Evolutionary conservation across 2,888 invertebrate genomes (phyloP).

Genomic region (Noctua pronuba): DNA sequence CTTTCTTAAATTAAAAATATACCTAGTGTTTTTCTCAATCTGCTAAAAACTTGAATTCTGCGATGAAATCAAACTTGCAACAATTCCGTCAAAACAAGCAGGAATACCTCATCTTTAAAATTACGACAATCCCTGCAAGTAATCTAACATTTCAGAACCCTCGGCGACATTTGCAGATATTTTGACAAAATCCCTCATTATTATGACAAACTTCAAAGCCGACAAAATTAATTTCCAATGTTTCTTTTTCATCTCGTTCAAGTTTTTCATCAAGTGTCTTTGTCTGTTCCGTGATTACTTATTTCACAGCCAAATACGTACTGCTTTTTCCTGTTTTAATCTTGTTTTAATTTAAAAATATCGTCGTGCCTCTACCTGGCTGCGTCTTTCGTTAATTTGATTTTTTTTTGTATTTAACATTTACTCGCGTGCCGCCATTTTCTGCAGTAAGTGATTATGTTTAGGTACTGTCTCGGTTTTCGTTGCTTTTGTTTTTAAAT

Average conservation of each 20-base stretch:
- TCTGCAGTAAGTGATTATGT: conserved; percentile 17
- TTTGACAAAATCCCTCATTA: conserved; percentile 64
- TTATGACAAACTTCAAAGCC: conserved; percentile 69
- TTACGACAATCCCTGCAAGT: not conserved
- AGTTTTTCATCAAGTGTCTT: conserved; percentile 68
- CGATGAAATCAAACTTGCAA: not conserved
- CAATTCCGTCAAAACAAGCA: not conserved
- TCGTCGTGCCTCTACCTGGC: conserved; percentile 56
- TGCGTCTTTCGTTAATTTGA: conserved; percentile 49
- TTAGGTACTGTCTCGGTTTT: conserved; percentile 12
- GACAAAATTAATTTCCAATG: conserved; percentile 67
- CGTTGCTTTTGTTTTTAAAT: conserved; percentile 2
- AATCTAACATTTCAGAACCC: conserved; percentile 42
- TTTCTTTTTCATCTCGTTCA: conserved; percentile 68
- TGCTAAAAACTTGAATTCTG: not conserved
- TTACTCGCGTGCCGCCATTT: conserved; percentile 32
- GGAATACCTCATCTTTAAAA: not conserved
- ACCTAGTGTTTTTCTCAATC: too few relatives aligned
- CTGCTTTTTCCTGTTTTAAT: conserved; percentile 63
- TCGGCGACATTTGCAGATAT: conserved; percentile 35
- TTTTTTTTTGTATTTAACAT: conserved; percentile 50
- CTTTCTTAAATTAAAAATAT: not conserved
- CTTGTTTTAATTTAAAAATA: conserved; percentile 67
- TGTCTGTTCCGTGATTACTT: conserved; percentile 71
- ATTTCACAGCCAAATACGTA: conserved; percentile 69